Evolutionary conservation across 2,797 vertebrate species (phyloP).

Genomic region (Phoeniculus purpureus): DNA sequence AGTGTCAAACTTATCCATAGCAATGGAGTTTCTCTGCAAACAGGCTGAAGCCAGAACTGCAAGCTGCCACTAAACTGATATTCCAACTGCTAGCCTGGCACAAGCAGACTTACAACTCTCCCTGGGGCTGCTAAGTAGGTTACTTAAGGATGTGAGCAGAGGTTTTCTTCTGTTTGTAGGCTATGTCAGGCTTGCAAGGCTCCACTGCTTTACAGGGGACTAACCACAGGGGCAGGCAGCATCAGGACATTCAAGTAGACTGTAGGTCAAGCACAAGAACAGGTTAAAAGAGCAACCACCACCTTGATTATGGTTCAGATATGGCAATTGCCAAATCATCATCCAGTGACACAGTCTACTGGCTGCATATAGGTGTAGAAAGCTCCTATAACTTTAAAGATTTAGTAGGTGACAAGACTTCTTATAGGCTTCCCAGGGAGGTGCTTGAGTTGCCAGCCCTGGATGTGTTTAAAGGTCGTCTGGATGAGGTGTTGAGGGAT

Average conservation of each 20-base stretch:
- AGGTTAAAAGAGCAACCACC: not conserved
- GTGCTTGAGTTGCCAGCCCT: no score
- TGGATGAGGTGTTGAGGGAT: no score
- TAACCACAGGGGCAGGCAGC: not conserved
- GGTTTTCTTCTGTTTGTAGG: not conserved
- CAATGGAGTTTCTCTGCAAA: not conserved
- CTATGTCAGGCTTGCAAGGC: not conserved
- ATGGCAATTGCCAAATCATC: not conserved
- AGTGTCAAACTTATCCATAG: not conserved
- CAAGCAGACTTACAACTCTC: not conserved
- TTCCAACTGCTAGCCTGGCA: conserved; percentile 7
- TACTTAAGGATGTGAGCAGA: not conserved
- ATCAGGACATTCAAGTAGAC: not conserved
- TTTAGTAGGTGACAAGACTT: not conserved
- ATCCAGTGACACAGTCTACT: not conserved
- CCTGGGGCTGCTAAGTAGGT: not conserved
- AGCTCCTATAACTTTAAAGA: not conserved
- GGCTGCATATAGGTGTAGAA: rapidly evolving
- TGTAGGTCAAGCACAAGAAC: not conserved
- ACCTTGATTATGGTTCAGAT: not conserved
- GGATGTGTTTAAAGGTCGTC: no score
- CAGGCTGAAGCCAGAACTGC: not conserved
- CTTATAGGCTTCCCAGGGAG: no score
- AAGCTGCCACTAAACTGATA: not conserved
- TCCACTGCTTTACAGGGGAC: not conserved